Percentiles rank a stretch among this genome's conserved stretches.
These are phyloP conservation scores for Oreortyx pictus DNA, from an alignment of 2,797 vertebrate species.

Conservation along the genomic window DNA sequence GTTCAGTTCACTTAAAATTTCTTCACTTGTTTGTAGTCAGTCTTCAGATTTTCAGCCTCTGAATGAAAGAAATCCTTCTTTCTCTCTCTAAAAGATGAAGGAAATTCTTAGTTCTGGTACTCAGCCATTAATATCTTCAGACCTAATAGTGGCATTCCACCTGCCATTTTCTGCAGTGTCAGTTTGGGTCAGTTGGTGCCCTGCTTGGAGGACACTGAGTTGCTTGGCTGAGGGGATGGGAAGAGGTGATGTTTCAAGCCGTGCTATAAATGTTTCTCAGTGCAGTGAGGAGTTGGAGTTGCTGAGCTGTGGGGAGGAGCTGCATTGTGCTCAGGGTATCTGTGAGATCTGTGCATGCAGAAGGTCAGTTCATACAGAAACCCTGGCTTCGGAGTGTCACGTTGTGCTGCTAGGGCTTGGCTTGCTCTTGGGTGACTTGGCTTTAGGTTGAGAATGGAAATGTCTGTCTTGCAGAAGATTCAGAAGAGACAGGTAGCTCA, in stretches of 20 bases:
- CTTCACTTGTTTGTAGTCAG: not conserved
- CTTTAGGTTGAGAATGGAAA: not conserved
- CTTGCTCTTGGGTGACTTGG: not conserved
- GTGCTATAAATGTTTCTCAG: not conserved
- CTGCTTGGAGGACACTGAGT: not conserved
- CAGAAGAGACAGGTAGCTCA: not conserved
- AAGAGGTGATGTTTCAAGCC: fast-evolving
- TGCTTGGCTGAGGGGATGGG: not conserved
- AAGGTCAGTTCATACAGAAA: not conserved
- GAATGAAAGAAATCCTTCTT: not conserved
- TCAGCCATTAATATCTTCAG: not conserved
- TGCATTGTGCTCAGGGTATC: fast-evolving
- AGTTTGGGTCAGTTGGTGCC: fast-evolving
- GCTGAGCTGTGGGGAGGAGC: not conserved
- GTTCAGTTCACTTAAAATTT: not conserved
- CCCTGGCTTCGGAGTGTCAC: not conserved
- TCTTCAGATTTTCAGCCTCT: not conserved
- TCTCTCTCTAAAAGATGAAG: not conserved
- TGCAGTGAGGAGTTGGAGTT: not conserved
- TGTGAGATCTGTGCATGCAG: fast-evolving
- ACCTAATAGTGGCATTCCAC: not conserved
- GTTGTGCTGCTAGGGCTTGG: not conserved
- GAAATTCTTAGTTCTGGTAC: not conserved
- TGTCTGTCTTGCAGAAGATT: not conserved
- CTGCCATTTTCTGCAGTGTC: not conserved